Base-by-base conservation (phyloP, 1,140 invertebrate genomes). In the Galleria mellonella region DNA sequence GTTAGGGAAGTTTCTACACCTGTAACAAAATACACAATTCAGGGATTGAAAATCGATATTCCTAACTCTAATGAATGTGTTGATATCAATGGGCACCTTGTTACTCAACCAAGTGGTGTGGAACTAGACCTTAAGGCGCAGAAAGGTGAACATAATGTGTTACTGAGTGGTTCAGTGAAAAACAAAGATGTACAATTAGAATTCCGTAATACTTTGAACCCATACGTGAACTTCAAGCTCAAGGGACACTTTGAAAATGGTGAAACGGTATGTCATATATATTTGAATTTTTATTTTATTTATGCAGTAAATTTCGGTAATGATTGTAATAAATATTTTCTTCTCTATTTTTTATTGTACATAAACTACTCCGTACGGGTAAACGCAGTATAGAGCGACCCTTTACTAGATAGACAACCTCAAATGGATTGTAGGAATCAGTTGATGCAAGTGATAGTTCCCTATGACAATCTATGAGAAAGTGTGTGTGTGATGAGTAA, bases 161-260 rank as follows among this genome's bases (percentile, higher is more conserved):
- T 71, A 0, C 40, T 90, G 0, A 88, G 87, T 50, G 74, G 83
- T 17, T 66, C 63, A 5, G 10, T 83, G 7, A 73, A 75, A 13
- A 63, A 56, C 0, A 42, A 82, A 28, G 87, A 86, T 38, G 54
- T 84, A 17, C 86, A 84, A 38, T 51, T 81, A 0, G 85, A 89
- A 52, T 62, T 89, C 55, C 71, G 78, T 42, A 89, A 88, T 57
- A 83, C 73, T 28, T 41, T 88, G 31, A 88, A 92, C 54, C 89
- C 90, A 0, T 87, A 87, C 37, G 75, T 90, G 31, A 91, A 90
- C 43, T 89, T 92, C 50, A 87, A 88, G 12, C 6, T 75, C 11
- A 72, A 62, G 23, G 71, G 70, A 8, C 75, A 81, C 32, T 60
- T 66, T 40, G 78, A 82, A 50, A 68, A 67, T 15, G 39, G 35